These are phyloP conservation scores for Ameiurus melas DNA, from an alignment of 2,113 vertebrate genomes.

Conservation along the genomic window DNA sequence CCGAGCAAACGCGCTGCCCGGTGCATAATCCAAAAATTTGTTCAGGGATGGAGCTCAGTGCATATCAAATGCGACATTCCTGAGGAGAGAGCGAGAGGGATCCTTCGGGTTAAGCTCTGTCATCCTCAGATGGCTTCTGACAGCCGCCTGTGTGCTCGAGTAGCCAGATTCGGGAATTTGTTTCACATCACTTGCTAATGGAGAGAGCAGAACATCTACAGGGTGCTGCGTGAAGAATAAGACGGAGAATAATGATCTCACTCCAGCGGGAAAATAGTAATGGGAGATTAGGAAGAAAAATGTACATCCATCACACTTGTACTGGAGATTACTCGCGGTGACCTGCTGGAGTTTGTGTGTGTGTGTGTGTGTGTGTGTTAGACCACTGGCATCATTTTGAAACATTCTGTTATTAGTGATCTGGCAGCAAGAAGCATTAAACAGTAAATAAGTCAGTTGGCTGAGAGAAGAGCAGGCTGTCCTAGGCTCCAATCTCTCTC, in stretches of 20 bases:
- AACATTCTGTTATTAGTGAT: constrained; percentile 31
- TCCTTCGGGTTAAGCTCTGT: constrained; percentile 21
- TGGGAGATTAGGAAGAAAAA: constrained; percentile 18
- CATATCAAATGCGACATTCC: constrained; percentile 46
- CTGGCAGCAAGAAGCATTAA: constrained; percentile 24
- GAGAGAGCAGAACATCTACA: constrained; percentile 21
- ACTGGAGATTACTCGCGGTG: background rate
- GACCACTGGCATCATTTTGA: background rate
- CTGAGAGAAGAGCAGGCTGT: constrained; percentile 19
- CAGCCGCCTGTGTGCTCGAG: constrained; percentile 13
- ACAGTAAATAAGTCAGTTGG: constrained; percentile 34
- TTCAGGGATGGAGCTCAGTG: constrained; percentile 29
- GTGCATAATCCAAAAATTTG: constrained; percentile 35
- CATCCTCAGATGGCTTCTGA: constrained; percentile 25
- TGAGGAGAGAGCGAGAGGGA: background rate
- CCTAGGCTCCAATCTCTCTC: background rate
- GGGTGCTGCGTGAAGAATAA: background rate
- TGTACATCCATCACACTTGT: constrained; percentile 2
- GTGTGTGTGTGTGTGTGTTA: constrained; percentile 11
- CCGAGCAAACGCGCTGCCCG: background rate
- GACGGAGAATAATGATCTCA: constrained; percentile 8
- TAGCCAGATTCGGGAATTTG: constrained; percentile 21
- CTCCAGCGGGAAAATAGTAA: background rate
- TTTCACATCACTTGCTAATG: constrained; percentile 5
- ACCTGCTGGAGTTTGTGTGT: background rate